A percentile compares a stretch with the other conserved stretches of the same genome.
These are phyloP conservation scores for Venturia canescens DNA, from an alignment of 1,140 invertebrate genomes.

Conservation along the genomic window DNA sequence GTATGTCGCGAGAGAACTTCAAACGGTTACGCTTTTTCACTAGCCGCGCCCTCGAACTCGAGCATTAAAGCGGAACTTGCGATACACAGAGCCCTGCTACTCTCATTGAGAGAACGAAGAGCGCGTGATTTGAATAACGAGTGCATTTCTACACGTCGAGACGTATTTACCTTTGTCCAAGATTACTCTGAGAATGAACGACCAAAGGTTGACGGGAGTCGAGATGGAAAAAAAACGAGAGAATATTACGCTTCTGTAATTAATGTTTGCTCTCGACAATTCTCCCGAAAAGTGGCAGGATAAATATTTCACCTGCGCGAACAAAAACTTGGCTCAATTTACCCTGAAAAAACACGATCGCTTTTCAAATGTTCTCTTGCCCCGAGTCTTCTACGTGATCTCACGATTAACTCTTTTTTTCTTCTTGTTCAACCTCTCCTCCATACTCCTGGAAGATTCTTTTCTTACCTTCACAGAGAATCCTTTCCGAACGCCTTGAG, in stretches of 20 bases:
- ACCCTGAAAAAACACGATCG: background rate
- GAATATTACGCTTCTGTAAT: slow-evolving; percentile 8
- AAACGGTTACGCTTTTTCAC: background rate
- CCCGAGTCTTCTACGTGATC: background rate
- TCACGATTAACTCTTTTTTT: background rate
- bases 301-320: background rate
- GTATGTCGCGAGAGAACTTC: background rate
- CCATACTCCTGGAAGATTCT: background rate
- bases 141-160: background rate
- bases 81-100: background rate
- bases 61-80: background rate
- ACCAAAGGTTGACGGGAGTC: background rate
- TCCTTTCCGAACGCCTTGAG: background rate
- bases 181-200: background rate
- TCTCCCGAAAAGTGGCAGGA: background rate
- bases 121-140: background rate
- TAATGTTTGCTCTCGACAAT: background rate
- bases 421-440: background rate
- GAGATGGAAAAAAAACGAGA: background rate
- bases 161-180: background rate
- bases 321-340: background rate
- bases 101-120: background rate
- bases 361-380: slow-evolving; percentile 1
- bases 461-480: background rate
- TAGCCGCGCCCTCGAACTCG: background rate